Evolutionary conservation across 2,888 invertebrate species (phyloP).

Genomic region (Melinaea menophilus): DNA sequence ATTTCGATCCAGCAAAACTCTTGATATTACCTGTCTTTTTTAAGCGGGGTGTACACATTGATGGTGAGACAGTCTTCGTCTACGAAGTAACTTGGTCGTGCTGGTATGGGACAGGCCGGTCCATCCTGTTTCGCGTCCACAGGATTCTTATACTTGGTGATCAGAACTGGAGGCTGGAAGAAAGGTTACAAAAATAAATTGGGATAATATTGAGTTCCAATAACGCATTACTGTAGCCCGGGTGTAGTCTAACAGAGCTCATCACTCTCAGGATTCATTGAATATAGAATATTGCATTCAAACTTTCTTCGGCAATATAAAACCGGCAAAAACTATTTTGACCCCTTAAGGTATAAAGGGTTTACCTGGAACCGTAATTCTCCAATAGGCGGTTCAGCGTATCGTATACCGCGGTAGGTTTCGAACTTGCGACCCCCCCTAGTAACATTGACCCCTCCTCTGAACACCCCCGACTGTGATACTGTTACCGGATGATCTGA

Average conservation of each 20-base stretch:
- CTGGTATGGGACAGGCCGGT: conserved; percentile 74
- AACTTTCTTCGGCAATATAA: background rate
- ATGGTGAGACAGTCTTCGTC: conserved; percentile 82
- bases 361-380: conserved; percentile 59
- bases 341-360: no score
- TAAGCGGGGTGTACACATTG: conserved; percentile 76
- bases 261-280: no score
- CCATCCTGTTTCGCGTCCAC: conserved; percentile 79
- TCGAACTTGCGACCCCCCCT: conserved; percentile 57
- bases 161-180: conserved; percentile 69
- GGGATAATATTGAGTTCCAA: no score
- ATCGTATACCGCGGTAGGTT: conserved; percentile 67
- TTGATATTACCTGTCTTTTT: conserved; percentile 25
- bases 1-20: no score
- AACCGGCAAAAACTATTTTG: no score
- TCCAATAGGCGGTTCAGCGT: conserved; percentile 62
- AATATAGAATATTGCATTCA: background rate
- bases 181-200: background rate
- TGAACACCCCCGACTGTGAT: conserved; percentile 25
- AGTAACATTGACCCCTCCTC: conserved; percentile 26
- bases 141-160: conserved; percentile 64
- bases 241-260: no score
- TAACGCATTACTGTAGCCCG: no score
- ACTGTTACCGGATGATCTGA: conserved; percentile 12
- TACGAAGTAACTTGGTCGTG: conserved; percentile 43